phyloP scores from a whole-genome alignment of 2,888 invertebrate species.

The Hemistola chrysoprasaria region DNA sequence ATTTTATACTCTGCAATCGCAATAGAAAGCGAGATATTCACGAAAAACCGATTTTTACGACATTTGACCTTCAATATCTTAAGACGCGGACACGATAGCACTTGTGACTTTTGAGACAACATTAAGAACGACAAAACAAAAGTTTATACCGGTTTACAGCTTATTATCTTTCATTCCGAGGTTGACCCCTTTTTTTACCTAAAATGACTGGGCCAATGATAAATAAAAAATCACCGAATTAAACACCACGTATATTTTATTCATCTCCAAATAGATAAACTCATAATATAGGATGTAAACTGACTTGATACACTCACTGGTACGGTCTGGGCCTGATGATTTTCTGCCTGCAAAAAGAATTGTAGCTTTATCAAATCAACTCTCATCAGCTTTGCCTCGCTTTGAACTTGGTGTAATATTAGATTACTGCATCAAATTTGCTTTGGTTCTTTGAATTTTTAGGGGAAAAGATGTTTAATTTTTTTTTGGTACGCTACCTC shows the following conservation, averaged over 20 bases:
- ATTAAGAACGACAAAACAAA: no score
- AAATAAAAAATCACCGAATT: neutral
- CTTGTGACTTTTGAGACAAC: no score
- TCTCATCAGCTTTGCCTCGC: constrained; percentile 16
- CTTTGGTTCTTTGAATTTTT: neutral
- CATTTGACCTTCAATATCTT: no score
- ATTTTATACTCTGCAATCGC: no score
- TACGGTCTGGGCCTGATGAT: constrained; percentile 14
- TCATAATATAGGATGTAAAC: neutral
- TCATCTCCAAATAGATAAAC: neutral
- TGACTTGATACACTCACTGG: neutral
- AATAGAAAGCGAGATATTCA: no score
- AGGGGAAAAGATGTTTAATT: no score
- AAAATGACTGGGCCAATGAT: neutral
- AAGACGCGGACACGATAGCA: no score
- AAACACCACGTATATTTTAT: constrained; percentile 1
- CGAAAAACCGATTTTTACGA: no score
- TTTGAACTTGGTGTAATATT: constrained; percentile 14
- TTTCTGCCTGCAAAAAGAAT: constrained; percentile 20
- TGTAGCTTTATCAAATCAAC: constrained; percentile 16
- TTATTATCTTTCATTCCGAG: no score
- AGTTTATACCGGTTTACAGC: no score
- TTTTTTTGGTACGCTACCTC: no score
- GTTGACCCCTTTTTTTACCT: no score
- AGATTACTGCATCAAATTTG: constrained; percentile 3